These are phyloP conservation scores for Plemyria rubiginata DNA, from an alignment of 2,888 invertebrate genomes.

Conservation along the genomic window DNA sequence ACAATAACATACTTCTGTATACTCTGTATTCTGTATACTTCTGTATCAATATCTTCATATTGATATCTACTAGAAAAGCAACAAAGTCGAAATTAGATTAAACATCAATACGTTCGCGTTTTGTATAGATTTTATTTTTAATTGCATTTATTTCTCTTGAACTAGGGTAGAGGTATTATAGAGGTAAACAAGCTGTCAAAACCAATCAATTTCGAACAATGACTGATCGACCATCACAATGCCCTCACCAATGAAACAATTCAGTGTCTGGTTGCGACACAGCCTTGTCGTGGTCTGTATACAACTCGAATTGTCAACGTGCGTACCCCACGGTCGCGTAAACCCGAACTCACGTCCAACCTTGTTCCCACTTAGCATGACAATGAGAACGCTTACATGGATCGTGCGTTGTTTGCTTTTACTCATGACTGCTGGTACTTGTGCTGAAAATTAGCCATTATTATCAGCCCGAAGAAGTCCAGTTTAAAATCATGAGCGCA, in stretches of 20 bases:
- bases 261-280: slow-evolving; percentile 40
- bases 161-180: not conserved
- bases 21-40: too few relatives aligned
- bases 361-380: slow-evolving; percentile 51
- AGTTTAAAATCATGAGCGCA: too few relatives aligned
- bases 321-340: slow-evolving; percentile 38
- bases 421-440: too few relatives aligned
- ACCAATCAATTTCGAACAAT: slow-evolving; percentile 34
- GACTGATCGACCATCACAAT: slow-evolving; percentile 2
- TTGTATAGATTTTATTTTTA: too few relatives aligned
- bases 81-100: too few relatives aligned
- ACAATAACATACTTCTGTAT: too few relatives aligned
- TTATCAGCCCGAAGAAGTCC: too few relatives aligned
- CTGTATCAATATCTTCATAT: too few relatives aligned
- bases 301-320: slow-evolving; percentile 30
- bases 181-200: slow-evolving; percentile 34
- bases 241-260: slow-evolving; percentile 40
- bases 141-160: too few relatives aligned
- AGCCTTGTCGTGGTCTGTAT: slow-evolving; percentile 44
- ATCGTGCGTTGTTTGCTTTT: slow-evolving; percentile 3
- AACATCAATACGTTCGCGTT: too few relatives aligned
- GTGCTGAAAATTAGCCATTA: too few relatives aligned
- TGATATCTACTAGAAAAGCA: too few relatives aligned
- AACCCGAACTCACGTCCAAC: slow-evolving; percentile 48
- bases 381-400: slow-evolving; percentile 44